Percentiles rank a stretch among this genome's conserved stretches.
Evolutionary conservation across 2,113 vertebrate species (phyloP).

Genomic region (Zosterops borbonicus): DNA sequence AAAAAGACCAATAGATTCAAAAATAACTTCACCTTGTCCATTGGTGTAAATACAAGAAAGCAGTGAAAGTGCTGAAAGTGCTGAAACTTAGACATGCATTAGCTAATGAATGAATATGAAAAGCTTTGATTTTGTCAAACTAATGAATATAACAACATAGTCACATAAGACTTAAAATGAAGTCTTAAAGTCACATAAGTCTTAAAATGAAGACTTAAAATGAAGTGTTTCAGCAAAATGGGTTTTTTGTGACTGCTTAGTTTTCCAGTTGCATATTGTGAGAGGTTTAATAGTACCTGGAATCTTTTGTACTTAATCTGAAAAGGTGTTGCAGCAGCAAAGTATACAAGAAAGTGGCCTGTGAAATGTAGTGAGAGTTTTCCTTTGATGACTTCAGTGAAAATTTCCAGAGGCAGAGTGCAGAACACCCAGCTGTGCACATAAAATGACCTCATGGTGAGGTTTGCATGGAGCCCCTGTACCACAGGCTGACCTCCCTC

Average conservation of each 20-base stretch:
- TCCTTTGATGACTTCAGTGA: not conserved
- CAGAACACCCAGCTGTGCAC: not conserved
- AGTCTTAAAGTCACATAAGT: not conserved
- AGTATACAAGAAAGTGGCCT: not conserved
- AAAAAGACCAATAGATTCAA: not conserved
- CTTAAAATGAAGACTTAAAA: not conserved
- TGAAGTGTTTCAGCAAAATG: not conserved
- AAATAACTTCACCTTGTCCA: not conserved
- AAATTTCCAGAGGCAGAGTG: not conserved
- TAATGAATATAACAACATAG: not conserved
- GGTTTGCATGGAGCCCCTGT: not conserved
- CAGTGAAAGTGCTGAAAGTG: not conserved
- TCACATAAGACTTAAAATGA: not conserved
- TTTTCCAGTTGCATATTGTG: not conserved
- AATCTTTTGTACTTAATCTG: not conserved
- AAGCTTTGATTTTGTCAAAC: not conserved
- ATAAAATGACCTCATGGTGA: fast-evolving
- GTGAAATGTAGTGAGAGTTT: not conserved
- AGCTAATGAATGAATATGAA: not conserved
- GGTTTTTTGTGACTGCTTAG: not conserved
- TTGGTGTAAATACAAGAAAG: not conserved
- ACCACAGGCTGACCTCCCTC: not conserved
- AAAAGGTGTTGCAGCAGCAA: not conserved
- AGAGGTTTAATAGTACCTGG: not conserved
- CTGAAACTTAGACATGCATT: not conserved